Percentiles rank a stretch among this genome's conserved stretches.
phyloP scores from a whole-genome alignment of 2,888 invertebrate genomes.

The Lepidocyrtoides sp. region DNA sequence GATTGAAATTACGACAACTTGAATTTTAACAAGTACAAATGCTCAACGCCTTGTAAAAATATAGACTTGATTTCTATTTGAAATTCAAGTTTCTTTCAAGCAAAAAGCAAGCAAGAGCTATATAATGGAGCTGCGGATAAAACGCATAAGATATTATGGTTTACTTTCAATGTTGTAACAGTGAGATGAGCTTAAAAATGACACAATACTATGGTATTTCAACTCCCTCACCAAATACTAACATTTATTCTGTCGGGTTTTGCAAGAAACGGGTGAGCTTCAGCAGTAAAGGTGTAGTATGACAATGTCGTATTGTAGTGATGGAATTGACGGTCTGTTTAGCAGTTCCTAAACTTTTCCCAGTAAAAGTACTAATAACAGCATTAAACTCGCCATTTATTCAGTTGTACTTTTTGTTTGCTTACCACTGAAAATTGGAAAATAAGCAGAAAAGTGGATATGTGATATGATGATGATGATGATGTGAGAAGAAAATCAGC shows the following conservation, averaged over 20 bases:
- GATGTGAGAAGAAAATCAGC: slow-evolving; percentile 30
- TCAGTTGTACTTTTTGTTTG: neutral
- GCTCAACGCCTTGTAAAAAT: neutral
- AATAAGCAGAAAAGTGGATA: slow-evolving; percentile 8
- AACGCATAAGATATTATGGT: slow-evolving; percentile 15
- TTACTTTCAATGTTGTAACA: too few relatives aligned
- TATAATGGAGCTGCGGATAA: slow-evolving; percentile 70
- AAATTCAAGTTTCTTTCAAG: slow-evolving; percentile 39
- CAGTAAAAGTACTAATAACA: too few relatives aligned
- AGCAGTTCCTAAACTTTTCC: neutral
- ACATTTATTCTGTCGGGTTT: neutral
- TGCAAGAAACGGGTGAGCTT: neutral
- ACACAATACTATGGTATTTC: too few relatives aligned
- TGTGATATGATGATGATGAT: slow-evolving; percentile 35
- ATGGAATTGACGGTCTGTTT: neutral
- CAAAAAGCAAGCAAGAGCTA: slow-evolving; percentile 77
- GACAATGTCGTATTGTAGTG: too few relatives aligned
- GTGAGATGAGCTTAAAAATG: too few relatives aligned
- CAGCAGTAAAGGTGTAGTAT: neutral
- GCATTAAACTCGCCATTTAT: too few relatives aligned
- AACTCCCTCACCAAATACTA: too few relatives aligned
- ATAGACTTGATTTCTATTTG: neutral
- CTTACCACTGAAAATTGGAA: slow-evolving; percentile 9
- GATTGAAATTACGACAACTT: neutral
- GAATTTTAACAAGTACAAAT: neutral